A percentile compares a stretch with the other conserved stretches of the same genome.
These are phyloP conservation scores for Drosophila nigrodunni DNA, from an alignment of 1,140 invertebrate genomes.

Conservation along the genomic window DNA sequence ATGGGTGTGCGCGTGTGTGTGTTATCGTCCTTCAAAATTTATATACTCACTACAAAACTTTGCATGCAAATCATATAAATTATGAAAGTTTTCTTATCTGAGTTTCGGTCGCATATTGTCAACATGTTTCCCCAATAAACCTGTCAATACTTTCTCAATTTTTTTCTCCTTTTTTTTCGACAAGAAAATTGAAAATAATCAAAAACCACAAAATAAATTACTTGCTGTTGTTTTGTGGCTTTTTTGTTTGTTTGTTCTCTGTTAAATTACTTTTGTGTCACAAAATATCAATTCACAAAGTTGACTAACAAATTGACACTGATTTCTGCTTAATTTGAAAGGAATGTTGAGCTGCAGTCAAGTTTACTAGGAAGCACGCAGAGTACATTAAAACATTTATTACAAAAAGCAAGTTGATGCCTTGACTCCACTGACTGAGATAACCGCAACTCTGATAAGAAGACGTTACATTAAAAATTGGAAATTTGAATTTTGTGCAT, in stretches of 20 bases:
- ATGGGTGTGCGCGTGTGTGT: constrained; percentile 15
- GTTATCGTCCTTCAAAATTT: constrained; percentile 47
- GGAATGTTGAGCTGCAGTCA: too few species aligned
- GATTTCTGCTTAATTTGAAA: neutral
- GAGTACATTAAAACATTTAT: too few species aligned
- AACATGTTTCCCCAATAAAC: constrained; percentile 53
- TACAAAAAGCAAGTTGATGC: too few species aligned
- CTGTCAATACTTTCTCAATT: constrained; percentile 56
- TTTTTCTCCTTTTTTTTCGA: constrained; percentile 10
- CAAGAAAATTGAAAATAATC: constrained; percentile 48
- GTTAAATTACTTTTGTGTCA: neutral
- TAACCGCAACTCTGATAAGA: too few species aligned
- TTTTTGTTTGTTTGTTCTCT: constrained; percentile 6
- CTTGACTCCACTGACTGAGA: too few species aligned
- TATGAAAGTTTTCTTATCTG: constrained; percentile 76
- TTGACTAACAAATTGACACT: constrained; percentile 1
- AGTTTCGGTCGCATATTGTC: constrained; percentile 63
- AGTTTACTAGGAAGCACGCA: too few species aligned
- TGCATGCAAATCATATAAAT: constrained; percentile 69
- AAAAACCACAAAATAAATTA: constrained; percentile 18
- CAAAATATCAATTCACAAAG: neutral
- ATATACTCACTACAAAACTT: constrained; percentile 60
- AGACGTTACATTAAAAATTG: too few species aligned
- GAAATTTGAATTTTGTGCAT: too few species aligned
- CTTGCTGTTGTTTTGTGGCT: neutral